Conservation (phyloP, 1,140 invertebrate genomes). For the Nephotettix cincticeps region DNA sequence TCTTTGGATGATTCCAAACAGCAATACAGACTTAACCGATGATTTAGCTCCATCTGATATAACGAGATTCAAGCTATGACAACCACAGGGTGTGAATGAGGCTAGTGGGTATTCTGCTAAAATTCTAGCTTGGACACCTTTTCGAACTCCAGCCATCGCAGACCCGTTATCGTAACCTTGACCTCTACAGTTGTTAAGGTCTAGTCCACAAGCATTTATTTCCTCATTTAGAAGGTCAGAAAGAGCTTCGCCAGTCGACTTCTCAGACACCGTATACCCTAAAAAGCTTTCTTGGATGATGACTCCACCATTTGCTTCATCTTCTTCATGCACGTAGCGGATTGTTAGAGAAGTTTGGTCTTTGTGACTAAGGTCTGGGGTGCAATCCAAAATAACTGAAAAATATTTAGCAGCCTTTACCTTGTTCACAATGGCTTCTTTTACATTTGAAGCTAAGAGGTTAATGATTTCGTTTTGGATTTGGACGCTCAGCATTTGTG, state of each 20-base stretch:
- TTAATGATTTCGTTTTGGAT: constrained; percentile 42
- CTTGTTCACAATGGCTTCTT: constrained; percentile 34
- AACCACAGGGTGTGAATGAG: no score
- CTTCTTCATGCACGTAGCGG: constrained; percentile 26
- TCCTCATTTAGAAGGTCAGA: constrained; percentile 21
- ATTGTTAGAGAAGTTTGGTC: constrained; percentile 27
- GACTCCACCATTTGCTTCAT: background rate
- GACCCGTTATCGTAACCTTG: constrained; percentile 28
- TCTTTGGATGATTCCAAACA: no score
- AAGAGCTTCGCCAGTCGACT: constrained; percentile 25
- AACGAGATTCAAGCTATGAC: no score
- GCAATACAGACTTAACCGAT: no score
- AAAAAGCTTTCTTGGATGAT: constrained; percentile 28
- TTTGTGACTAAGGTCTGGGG: constrained; percentile 29
- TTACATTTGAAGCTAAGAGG: constrained; percentile 34
- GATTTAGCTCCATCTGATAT: no score
- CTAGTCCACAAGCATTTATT: constrained; percentile 15
- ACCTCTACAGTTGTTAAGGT: constrained; percentile 25
- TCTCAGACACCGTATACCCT: constrained; percentile 3
- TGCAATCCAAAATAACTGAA: constrained; percentile 33
- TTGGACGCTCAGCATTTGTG: constrained; percentile 32
- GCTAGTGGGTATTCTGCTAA: constrained; percentile 22
- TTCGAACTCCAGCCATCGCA: constrained; percentile 23
- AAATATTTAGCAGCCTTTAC: constrained; percentile 37
- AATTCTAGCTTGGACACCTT: constrained; percentile 26